Conservation (phyloP, 2,797 vertebrate genomes). For the Crenichthys baileyi region DNA sequence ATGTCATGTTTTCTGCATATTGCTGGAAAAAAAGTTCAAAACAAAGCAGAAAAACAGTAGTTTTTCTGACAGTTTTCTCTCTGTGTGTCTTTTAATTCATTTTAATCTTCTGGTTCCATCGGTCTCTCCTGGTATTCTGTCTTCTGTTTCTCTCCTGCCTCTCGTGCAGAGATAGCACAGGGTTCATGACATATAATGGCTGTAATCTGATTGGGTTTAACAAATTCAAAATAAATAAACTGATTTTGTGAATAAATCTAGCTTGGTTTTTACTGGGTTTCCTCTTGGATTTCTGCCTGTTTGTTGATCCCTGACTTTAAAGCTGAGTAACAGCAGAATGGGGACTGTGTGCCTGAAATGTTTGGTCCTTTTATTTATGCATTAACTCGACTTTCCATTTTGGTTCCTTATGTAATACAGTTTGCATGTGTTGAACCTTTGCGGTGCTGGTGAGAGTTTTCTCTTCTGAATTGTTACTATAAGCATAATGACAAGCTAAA, state of each 20-base stretch:
- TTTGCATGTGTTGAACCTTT: slow-evolving; percentile 54
- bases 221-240: slow-evolving; percentile 11
- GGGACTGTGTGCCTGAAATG: slow-evolving; percentile 39
- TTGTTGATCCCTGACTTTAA: slow-evolving; percentile 51
- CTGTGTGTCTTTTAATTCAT: slow-evolving; percentile 21
- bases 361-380: slow-evolving; percentile 29
- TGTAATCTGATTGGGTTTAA: slow-evolving; percentile 17
- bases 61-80: slow-evolving; percentile 27
- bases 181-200: slow-evolving; percentile 18
- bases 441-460: slow-evolving; percentile 52
- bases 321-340: slow-evolving; percentile 42
- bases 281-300: slow-evolving; percentile 50
- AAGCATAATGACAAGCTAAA: slow-evolving; percentile 17
- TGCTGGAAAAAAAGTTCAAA: neutral
- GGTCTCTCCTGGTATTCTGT: slow-evolving; percentile 41
- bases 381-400: slow-evolving; percentile 54
- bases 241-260: slow-evolving; percentile 34
- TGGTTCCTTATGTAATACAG: slow-evolving; percentile 43
- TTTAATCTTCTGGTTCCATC: slow-evolving; percentile 41
- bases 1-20: neutral
- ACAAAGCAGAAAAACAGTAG: slow-evolving; percentile 8
- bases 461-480: slow-evolving; percentile 36
- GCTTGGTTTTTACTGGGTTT: slow-evolving; percentile 35
- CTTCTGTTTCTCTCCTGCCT: slow-evolving; percentile 51
- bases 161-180: slow-evolving; percentile 38